Base-by-base conservation (phyloP, 1,140 invertebrate genomes). In the Parapsyche elsis region DNA sequence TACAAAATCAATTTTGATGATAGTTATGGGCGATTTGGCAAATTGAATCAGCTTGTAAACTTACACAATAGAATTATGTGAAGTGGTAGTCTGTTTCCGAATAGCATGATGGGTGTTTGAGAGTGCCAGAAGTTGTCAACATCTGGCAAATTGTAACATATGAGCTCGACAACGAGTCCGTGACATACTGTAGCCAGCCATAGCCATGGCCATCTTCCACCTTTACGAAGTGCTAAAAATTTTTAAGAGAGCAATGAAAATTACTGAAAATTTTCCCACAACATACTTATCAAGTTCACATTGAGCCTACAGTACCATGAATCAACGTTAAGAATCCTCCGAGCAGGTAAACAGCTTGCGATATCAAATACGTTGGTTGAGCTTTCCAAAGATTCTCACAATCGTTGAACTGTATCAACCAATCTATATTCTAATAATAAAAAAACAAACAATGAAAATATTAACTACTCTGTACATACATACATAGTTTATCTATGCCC, bases 121-220 rank as follows among this genome's bases (percentile, higher is more conserved):
- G 93, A 92, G 86, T 94, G 93, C 94, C 94, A 95, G 85, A 94
- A 95, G 85, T 94, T 95, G 85, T 95, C 93, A 0, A 92, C 89
- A 81, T 93, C 92, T 0, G 93, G 88, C 45, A 91, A 82, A 81
- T 89, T 87, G 84, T 93, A 93, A 76, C 88, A 90, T n/a, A 92
- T 83, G 75, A 86, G 86, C 87, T 94, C 93, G 5, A 92, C 88
- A 4, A 90, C 88, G 9, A 92, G 80, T 9, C 94, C 94, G 85
- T 95, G 93, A 4, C 94, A 84, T 75, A 94, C 85, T 1, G 91
- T 91, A 2, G 87, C 91, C 19, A 94, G 83, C 94, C 94, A 95
- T 46, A 95, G 88, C 84, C 92, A 94, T 0, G 90, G 90, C 87
- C 92, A 93, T 81, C 94, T 86, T 0, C 93, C 93, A 57, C 93